Conservation (phyloP, 2,888 invertebrate species). For the Ptychoptera albimana region DNA sequence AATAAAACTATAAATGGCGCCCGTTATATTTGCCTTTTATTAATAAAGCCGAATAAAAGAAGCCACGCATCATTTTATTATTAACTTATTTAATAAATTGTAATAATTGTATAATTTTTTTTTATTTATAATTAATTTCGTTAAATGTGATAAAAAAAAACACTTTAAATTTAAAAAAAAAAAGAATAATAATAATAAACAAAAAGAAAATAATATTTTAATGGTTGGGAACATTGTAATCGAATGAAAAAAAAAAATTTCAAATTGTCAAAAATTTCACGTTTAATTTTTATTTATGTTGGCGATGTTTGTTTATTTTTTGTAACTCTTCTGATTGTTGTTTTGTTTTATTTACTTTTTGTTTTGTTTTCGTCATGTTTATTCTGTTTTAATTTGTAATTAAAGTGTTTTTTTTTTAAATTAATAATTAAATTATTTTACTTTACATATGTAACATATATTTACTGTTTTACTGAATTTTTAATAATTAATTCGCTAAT, state of each 20-base stretch:
- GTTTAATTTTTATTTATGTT: not conserved
- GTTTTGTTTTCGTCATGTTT: too few species aligned
- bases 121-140: too few species aligned
- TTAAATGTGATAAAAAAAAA: too few species aligned
- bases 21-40: not conserved
- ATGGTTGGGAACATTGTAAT: not conserved
- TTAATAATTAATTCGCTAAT: not conserved
- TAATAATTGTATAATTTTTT: too few species aligned
- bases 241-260: not conserved
- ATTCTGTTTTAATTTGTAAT: too few species aligned
- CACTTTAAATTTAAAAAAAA: too few species aligned
- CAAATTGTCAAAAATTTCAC: too few species aligned
- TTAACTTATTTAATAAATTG: too few species aligned
- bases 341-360: not conserved
- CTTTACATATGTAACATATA: not conserved
- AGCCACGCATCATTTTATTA: too few species aligned
- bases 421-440: not conserved
- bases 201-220: not conserved
- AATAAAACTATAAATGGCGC: not conserved
- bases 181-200: too few species aligned
- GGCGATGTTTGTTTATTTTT: not conserved
- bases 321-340: too few species aligned
- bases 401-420: too few species aligned
- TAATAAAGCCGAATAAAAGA: not conserved
- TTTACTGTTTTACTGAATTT: not conserved